Base-by-base conservation (phyloP, 2,797 vertebrate genomes). In the Phrynocephalus vlangalii region DNA sequence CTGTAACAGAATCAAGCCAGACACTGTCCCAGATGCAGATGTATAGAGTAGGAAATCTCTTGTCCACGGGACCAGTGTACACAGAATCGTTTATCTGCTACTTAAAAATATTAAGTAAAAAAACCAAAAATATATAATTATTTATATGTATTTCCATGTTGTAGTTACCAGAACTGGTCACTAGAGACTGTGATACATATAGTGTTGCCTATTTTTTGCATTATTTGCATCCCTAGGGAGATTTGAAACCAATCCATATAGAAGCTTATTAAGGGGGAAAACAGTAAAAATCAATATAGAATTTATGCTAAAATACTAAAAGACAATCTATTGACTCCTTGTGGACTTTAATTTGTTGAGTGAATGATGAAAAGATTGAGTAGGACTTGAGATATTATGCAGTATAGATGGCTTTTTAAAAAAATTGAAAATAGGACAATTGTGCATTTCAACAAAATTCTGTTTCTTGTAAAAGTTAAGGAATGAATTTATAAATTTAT, bases 401-500 rank as follows among this genome's bases (percentile, higher is more conserved):
- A 24, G 63, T 3, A 80, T 50, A 44, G 3, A 87, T n/a, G 22
- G 50, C 2, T 67, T 44, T 48, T 71, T 44, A 7, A 81, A 81
- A 86, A 88, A 87, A 10, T 30, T 85, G 20, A 82, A 72, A 33
- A 33, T 33, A 33, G 44, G 20, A 92, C 0, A 91, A 86, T 92
- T 68, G 0, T 63, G 78, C 60, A 1, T 73, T 86, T 84, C 70
- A 77, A 83, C 38, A 72, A 88, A 79, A 44, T 67, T 88, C 38
- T 24, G 87, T 78, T 48, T 26, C 66, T n/a, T 0, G 0, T 3
- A 0, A 75, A 60, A 70, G 60, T 71, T 63, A 79, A 84, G 72
- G 63, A 72, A 87, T 11, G 15, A 92, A 0, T 70, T 30, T 33
- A 33, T 33, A 33, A 33, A 33, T 33, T 33, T 33, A 33, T 33